Base-by-base conservation (phyloP, 2,797 vertebrate species). In the Pteronotus mesoamericanus region DNA sequence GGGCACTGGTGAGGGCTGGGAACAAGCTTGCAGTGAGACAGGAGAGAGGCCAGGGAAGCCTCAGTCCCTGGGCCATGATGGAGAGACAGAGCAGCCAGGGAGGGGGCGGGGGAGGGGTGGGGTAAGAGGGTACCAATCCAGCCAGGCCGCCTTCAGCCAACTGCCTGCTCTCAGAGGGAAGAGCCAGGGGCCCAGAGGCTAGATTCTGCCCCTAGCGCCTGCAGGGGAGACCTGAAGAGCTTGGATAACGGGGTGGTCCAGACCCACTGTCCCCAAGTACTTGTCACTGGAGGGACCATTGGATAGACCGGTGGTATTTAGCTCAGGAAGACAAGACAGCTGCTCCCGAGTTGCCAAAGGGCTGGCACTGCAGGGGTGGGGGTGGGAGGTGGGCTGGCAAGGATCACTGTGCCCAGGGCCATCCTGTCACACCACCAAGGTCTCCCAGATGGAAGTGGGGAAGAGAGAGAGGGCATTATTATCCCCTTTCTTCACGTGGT, bases 311-410 rank as follows among this genome's bases (percentile, higher is more conserved):
- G 24, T 61, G 83, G 39, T 18, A 11, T 44, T 75, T 34, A 53
- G n/a, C 71, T 95, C 9, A 16, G 83, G 68, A 64, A 95, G 39
- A 42, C 1, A 0, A 32, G 32, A 57, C 21, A 9, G 53, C 39
- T 79, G 32, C 51, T 39, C 44, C 29, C 26, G 89, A 34, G 55
- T 44, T 1, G 5, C 21, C 19, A 2, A 11, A 48, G 10, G n/a
- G 34, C 46, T 53, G 77, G 19, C 0, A 0, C 12, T 29, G 51
- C 1, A 8, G 32, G 9, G 5, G 2, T 1, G 9, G 4, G 18
- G 21, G 0, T 6, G 5, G 24, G 1, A 29, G 34, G 8, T 2
- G 51, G 10, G 32, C 22, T 15, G 26, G 5, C 14, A 44, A 10
- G 12, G 14, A 24, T 61, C 32, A 1, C n/a, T 4, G 59, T 9